Evolutionary conservation across 1,140 invertebrate genomes (phyloP), one percentile per base, ranked within the genome.

Genomic region (Branchinecta lindahli): DNA sequence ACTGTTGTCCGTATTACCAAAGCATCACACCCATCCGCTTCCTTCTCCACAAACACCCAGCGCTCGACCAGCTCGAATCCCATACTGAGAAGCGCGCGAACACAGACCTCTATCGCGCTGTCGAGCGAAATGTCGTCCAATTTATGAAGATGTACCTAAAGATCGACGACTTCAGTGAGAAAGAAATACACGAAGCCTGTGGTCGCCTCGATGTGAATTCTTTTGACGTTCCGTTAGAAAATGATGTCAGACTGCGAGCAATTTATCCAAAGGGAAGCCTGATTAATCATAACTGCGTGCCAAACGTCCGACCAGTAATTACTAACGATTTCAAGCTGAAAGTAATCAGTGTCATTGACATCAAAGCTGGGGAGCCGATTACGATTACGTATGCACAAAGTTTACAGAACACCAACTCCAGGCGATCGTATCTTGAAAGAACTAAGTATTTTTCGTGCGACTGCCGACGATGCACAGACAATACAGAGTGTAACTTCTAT

Each of bases 391-490:
- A 92, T 73, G 83, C 86, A 0, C 84, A 86, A 68, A 71, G 88
- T 15, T 77, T 91, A 7, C 90, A 88, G 87, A 86, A 85, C 8
- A 91, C 87, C 1, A 77, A 81, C 0, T 81, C 84, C 1, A 78
- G 89, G 69, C 79, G 86, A 65, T 79, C 83, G 20, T 85, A 88
- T 75, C 80, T 91, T 7, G 80, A 78, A 68, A 80, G 82, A 71
- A 89, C 87, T 4, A 91, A 91, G 81, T 83, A 87, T 75, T 92
- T 92, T 76, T 78, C 81, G 45, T 92, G 90, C 75, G 77, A 77
- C 12, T 92, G 90, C 75, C 74, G 77, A 18, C 81, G 89, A 46
- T 91, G 90, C 76, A 76, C 78, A 46, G 89, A 91, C 79, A 83
- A 84, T 0, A 85, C 84, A 66, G 89, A 83, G 76, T 71, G 74